Evolutionary conservation across 2,888 invertebrate species (phyloP).

Genomic region (Tinea semifulvella): DNA sequence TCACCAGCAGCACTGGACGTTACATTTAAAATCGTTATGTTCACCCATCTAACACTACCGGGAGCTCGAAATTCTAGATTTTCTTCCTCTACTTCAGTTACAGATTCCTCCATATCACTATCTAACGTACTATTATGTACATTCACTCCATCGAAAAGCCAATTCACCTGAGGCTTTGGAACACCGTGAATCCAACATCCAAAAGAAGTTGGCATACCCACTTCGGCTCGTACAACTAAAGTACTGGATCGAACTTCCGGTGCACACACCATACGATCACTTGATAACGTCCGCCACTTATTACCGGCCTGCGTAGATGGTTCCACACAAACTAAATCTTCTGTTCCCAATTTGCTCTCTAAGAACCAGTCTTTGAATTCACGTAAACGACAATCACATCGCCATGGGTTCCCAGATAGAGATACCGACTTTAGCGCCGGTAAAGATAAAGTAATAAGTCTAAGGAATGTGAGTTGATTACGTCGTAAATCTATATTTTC

Average conservation of each 20-base stretch:
- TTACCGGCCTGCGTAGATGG: conserved; percentile 75
- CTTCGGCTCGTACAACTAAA: conserved; percentile 73
- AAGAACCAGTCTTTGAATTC: conserved; percentile 87
- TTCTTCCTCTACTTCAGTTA: conserved; percentile 46
- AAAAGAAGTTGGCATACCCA: conserved; percentile 84
- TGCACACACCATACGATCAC: conserved; percentile 83
- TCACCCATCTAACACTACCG: conserved; percentile 74
- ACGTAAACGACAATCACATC: conserved; percentile 86
- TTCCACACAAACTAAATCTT: conserved; percentile 76
- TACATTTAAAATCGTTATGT: conserved; percentile 83
- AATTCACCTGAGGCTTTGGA: conserved; percentile 83
- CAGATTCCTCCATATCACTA: conserved; percentile 56
- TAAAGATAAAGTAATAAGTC: conserved; percentile 70
- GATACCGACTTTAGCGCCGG: conserved; percentile 81
- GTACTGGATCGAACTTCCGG: conserved; percentile 75
- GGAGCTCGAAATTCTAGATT: conserved; percentile 53
- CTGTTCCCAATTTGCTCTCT: conserved; percentile 78
- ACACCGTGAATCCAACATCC: conserved; percentile 85
- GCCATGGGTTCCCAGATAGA: conserved; percentile 88
- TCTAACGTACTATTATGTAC: conserved; percentile 54
- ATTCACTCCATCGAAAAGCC: conserved; percentile 79
- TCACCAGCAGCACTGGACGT: conserved; percentile 85
- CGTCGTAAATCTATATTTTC: conserved; percentile 82
- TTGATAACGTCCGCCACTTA: conserved; percentile 79
- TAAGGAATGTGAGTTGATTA: conserved; percentile 76